Percentiles rank a stretch among this genome's conserved stretches.
phyloP scores from a whole-genome alignment of 2,888 invertebrate species.

The Platypus cylindrus region DNA sequence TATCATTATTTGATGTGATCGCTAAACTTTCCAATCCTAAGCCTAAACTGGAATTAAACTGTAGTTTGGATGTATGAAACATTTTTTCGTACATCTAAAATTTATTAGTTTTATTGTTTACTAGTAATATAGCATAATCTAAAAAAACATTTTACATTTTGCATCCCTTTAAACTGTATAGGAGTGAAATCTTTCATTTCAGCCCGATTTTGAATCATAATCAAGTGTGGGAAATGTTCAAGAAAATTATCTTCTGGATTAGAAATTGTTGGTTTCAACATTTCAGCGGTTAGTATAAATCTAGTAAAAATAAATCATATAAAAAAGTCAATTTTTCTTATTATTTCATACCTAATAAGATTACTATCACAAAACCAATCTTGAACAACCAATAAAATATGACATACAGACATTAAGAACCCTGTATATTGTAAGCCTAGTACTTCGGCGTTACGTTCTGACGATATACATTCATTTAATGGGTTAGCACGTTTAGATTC shows the following conservation, averaged over 20 bases:
- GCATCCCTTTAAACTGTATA: conserved; percentile 45
- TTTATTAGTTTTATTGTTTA: too few relatives aligned
- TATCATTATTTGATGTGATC: conserved; percentile 40
- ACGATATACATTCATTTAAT: conserved; percentile 46
- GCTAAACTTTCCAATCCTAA: conserved; percentile 36
- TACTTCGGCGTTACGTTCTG: conserved; percentile 51
- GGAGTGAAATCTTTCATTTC: conserved; percentile 60
- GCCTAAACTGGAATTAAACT: conserved; percentile 54
- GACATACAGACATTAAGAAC: conserved; percentile 79
- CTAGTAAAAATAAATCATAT: conserved; percentile 32
- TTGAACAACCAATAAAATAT: conserved; percentile 76
- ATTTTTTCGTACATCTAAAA: conserved; percentile 35
- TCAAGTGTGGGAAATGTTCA: conserved; percentile 71
- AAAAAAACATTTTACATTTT: conserved; percentile 34
- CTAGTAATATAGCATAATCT: neutral
- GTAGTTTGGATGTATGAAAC: conserved; percentile 52
- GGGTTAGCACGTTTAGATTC: conserved; percentile 36
- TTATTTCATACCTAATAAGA: conserved; percentile 47
- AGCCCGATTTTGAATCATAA: conserved; percentile 74
- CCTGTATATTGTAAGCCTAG: conserved; percentile 69
- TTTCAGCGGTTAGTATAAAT: conserved; percentile 72
- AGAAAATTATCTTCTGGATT: conserved; percentile 51
- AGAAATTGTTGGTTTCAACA: conserved; percentile 69
- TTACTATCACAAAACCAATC: conserved; percentile 84
- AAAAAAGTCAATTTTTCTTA: neutral